phyloP scores from a whole-genome alignment of 2,113 vertebrate genomes.

The Nycticorax nycticorax region DNA sequence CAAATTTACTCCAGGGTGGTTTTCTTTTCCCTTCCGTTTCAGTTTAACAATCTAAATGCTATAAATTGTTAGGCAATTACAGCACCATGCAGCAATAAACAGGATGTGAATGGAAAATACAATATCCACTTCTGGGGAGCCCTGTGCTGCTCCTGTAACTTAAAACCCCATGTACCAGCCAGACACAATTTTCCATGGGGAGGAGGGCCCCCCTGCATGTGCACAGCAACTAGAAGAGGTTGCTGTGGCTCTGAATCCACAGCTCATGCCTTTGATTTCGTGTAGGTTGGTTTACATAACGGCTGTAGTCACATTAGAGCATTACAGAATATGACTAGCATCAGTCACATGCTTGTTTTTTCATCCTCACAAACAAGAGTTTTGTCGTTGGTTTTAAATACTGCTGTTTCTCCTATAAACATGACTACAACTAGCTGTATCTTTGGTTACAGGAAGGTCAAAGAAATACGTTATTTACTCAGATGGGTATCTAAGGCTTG shows the following conservation, averaged over 20 bases:
- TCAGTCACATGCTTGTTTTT: not conserved
- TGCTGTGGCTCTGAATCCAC: not conserved
- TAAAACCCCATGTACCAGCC: not conserved
- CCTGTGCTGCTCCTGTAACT: not conserved
- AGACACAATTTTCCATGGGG: not conserved
- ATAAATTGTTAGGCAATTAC: not conserved
- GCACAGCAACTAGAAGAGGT: not conserved
- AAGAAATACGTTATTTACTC: not conserved
- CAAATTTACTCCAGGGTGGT: not conserved
- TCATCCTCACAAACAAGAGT: not conserved
- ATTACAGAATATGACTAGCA: not conserved
- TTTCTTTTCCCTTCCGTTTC: constrained; percentile 6
- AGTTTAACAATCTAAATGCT: not conserved
- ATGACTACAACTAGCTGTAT: not conserved
- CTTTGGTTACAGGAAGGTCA: not conserved
- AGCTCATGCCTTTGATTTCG: not conserved
- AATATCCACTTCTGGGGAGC: not conserved
- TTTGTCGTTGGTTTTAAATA: not conserved
- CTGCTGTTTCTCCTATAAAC: not conserved
- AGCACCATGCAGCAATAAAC: not conserved
- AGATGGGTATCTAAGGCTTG: not conserved
- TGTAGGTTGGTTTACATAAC: not conserved
- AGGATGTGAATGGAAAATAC: not conserved
- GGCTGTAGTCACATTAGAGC: not conserved
- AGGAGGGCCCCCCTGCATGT: not conserved